Conservation (phyloP, 2,888 invertebrate species). For the Drosophila gaucha region DNA sequence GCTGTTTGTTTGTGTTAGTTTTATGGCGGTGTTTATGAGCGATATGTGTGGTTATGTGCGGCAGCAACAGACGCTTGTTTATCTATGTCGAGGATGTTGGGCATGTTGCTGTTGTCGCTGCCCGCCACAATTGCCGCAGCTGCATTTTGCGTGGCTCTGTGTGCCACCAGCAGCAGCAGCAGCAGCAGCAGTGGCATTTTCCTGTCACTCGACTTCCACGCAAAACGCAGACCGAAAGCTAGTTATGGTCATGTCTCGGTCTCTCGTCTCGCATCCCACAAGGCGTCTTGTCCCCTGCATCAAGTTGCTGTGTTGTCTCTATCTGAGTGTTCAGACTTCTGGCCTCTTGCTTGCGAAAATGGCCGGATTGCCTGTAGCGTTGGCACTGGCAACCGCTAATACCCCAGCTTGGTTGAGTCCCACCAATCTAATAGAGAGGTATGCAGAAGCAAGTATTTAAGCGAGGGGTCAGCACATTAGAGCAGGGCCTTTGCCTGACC, state of each 20-base stretch:
- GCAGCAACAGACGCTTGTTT: constrained; percentile 58
- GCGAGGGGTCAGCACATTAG: not conserved
- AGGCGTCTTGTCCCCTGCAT: not conserved
- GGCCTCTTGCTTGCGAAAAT: too few species aligned
- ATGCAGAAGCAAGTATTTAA: not conserved
- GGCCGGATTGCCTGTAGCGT: constrained; percentile 51
- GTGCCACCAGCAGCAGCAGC: constrained; percentile 38
- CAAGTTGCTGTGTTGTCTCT: not conserved
- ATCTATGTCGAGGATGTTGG: constrained; percentile 50
- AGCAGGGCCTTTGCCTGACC: constrained; percentile 9
- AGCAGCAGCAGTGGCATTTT: constrained; percentile 47
- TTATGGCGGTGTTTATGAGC: constrained; percentile 73
- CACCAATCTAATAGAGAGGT: constrained; percentile 4
- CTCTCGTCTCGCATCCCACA: constrained; percentile 23
- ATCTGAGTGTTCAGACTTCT: not conserved
- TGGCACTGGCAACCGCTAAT: constrained; percentile 53
- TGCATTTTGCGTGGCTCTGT: constrained; percentile 24
- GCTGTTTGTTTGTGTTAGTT: constrained; percentile 62
- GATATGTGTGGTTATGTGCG: constrained; percentile 67
- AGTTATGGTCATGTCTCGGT: constrained; percentile 58
- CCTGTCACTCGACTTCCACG: constrained; percentile 58
- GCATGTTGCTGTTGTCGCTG: constrained; percentile 21
- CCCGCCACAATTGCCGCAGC: constrained; percentile 23
- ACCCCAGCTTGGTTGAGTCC: constrained; percentile 20
- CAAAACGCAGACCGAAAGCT: constrained; percentile 54